Evolutionary conservation across 1,140 invertebrate genomes (phyloP).

Genomic region (Apocrypta bakeri): DNA sequence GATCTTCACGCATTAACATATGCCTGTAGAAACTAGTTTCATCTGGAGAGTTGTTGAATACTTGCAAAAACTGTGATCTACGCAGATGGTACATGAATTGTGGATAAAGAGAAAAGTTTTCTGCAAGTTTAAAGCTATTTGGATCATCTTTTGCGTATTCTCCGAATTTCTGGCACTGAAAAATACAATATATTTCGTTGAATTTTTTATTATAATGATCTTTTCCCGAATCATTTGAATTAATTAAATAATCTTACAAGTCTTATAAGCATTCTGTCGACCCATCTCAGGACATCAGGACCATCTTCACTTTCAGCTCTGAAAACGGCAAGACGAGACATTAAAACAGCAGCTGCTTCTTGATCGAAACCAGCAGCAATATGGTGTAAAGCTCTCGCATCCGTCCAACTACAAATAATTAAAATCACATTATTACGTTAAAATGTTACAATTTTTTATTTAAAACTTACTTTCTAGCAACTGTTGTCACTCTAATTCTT

Average conservation of each 20-base stretch:
- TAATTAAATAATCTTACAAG: slow-evolving; percentile 79
- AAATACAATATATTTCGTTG: slow-evolving; percentile 58
- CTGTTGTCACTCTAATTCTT: slow-evolving; percentile 95
- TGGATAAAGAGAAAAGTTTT: slow-evolving; percentile 98
- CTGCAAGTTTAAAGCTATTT: slow-evolving; percentile 94
- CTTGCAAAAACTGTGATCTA: slow-evolving; percentile 98
- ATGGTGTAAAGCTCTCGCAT: slow-evolving; percentile 87
- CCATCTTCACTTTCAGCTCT: slow-evolving; percentile 96
- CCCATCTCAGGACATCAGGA: slow-evolving; percentile 97
- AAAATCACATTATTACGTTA: not conserved
- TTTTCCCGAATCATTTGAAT: not conserved
- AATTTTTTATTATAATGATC: not conserved
- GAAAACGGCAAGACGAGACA: slow-evolving; percentile 97
- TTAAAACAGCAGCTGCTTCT: slow-evolving; percentile 96
- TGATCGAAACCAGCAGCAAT: slow-evolving; percentile 97
- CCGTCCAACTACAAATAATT: slow-evolving; percentile 82
- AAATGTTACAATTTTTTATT: slow-evolving; percentile 5
- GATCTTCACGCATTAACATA: slow-evolving; percentile 97
- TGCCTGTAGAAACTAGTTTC: slow-evolving; percentile 99
- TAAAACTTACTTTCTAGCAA: slow-evolving; percentile 90
- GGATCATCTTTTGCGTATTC: slow-evolving; percentile 99
- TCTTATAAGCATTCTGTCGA: slow-evolving; percentile 97
- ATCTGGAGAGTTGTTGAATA: slow-evolving; percentile 99
- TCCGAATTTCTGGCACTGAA: slow-evolving; percentile 98
- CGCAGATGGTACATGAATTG: slow-evolving; percentile 99